Base-by-base conservation (phyloP, 2,113 vertebrate species). In the Mus pahari region DNA sequence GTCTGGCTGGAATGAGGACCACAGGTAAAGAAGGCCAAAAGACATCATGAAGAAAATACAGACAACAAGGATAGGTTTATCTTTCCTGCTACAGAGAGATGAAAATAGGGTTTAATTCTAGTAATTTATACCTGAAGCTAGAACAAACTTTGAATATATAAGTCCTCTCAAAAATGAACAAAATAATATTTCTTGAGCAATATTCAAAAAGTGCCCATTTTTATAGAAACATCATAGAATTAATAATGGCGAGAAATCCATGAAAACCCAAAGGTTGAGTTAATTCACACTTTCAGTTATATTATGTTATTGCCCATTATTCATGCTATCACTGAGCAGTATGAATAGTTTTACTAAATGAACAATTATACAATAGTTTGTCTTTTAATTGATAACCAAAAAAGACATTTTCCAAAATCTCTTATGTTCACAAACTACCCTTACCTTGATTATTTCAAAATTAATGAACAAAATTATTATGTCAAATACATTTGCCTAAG, bases 391-490 rank as follows among this genome's bases (percentile, higher is more conserved):
- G 20, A 50, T 66, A 89, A 90, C 24, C 3, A 89, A 66, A 31
- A 74, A 96, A 86, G 0, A 31, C 1, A 45, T 75, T 84, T 94
- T 90, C 8, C 31, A 94, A 58, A 58, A n/a, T 17, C 26, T 66
- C 10, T 66, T 66, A 66, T 68, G 22, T 79, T 89, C 50, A 89
- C 45, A 91, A 96, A 86, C 31, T 89, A 0, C 13, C 70, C 31
- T 91, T 87, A 75, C 45, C 89, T 94, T 62, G 10, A 95, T 95
- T 74, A 74, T 11, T 95, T 90, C 92, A 36, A 94, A 97, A 92
- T 45, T 90, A 92, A 93, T 89, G 19, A 92, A 39, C 33, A 89
- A 45, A 95, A 16, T 88, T 88, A 55, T 92, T 60, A 90, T 90
- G n/a, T 94, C 70, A 84, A 96, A 90, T 90, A 31, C 45, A 90